Percentiles rank a stretch among this genome's conserved stretches.
Conservation (phyloP, 92 coral and sea anemone species). For the Heteractis magnifica region DNA sequence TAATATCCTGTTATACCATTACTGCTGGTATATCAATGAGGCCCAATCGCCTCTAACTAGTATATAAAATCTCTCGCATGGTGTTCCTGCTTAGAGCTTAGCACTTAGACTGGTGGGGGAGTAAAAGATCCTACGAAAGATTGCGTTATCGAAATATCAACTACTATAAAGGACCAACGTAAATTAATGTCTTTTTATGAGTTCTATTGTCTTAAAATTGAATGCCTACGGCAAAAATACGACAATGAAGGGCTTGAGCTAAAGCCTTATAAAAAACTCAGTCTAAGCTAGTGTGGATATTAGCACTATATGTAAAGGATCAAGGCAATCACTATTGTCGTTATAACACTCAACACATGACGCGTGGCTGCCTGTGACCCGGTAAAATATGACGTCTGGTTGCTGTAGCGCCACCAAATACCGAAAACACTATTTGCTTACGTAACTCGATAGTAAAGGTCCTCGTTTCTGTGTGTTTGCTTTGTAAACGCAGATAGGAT, state of each 20-base stretch:
- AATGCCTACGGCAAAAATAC: background rate
- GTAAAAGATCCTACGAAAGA: background rate
- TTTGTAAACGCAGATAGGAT: slow-evolving; percentile 44
- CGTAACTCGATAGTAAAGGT: slow-evolving; percentile 36
- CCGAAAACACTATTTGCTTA: slow-evolving; percentile 39
- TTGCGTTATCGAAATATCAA: background rate
- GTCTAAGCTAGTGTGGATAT: background rate
- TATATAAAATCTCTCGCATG: background rate
- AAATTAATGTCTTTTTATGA: background rate
- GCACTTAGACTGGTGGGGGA: slow-evolving; percentile 14
- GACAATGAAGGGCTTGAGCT: background rate
- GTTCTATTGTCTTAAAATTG: background rate
- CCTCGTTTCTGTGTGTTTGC: slow-evolving; percentile 28
- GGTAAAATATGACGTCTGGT: slow-evolving; percentile 27
- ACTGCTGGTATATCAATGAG: too few species aligned
- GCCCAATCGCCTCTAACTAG: background rate
- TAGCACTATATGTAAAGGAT: background rate
- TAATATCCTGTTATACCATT: background rate
- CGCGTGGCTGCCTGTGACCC: slow-evolving; percentile 16
- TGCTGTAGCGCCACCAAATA: slow-evolving; percentile 33
- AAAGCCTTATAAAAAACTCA: background rate
- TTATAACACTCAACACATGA: slow-evolving; percentile 2
- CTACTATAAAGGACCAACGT: background rate
- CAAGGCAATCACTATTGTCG: background rate
- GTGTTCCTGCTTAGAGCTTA: background rate